Evolutionary conservation across 2,113 vertebrate species (phyloP).

Genomic region (Protobothrops mucrosquamatus): DNA sequence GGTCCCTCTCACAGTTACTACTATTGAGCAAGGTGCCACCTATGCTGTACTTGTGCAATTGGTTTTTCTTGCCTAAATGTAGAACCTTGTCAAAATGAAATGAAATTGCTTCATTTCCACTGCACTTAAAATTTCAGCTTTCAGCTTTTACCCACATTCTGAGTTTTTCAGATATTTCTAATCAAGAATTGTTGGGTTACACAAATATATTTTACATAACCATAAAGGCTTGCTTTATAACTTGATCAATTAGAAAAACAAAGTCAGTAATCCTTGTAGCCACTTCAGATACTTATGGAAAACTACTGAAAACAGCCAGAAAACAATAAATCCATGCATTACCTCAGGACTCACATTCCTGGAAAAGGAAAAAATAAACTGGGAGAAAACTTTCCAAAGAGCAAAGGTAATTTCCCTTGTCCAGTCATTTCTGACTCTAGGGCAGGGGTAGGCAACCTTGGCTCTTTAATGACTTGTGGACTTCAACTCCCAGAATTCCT

Average conservation of each 20-base stretch:
- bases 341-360: background rate
- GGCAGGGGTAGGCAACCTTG: too few relatives aligned
- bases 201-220: background rate
- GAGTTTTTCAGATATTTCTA: background rate
- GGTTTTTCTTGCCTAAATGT: too few relatives aligned
- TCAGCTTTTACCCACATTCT: background rate
- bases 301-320: background rate
- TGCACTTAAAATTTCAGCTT: background rate
- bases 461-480: too few relatives aligned
- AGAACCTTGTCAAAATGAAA: constrained; percentile 34
- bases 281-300: background rate
- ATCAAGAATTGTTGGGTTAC: background rate
- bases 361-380: background rate
- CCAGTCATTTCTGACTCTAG: background rate
- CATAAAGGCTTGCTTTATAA: background rate
- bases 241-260: background rate
- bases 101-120: constrained; percentile 25
- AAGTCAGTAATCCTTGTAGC: background rate
- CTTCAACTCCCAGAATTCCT: too few relatives aligned
- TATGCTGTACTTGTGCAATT: too few relatives aligned
- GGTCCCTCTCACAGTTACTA: too few relatives aligned
- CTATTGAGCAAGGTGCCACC: too few relatives aligned
- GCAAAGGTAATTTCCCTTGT: background rate
- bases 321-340: background rate
- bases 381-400: background rate